Evolutionary conservation across 2,113 vertebrate species (phyloP).

Genomic region (Psettodes erumei): DNA sequence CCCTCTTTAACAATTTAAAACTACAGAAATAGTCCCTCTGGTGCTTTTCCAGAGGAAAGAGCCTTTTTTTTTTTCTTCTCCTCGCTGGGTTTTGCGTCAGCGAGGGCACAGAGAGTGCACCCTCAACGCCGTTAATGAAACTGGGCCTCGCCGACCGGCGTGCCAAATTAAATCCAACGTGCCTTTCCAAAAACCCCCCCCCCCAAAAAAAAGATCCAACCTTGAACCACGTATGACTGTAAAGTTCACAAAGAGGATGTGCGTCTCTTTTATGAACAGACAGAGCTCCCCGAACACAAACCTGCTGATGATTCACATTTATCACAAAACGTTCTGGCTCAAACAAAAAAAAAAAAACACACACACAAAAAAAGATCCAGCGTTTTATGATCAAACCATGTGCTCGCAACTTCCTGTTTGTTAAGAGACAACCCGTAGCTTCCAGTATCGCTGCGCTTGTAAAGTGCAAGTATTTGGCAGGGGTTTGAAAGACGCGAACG

Average conservation of each 20-base stretch:
- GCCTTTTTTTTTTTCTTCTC: conserved; percentile 60
- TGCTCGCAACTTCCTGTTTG: conserved; percentile 49
- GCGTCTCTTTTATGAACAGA: conserved; percentile 31
- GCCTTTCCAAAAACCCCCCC: conserved; percentile 53
- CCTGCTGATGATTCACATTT: conserved; percentile 26
- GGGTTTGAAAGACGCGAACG: conserved; percentile 39
- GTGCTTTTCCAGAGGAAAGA: conserved; percentile 76
- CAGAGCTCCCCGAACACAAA: conserved; percentile 24
- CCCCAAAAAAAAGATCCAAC: conserved; percentile 42
- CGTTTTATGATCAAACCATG: conserved; percentile 22
- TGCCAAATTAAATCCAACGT: conserved; percentile 49
- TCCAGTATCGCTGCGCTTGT: conserved; percentile 36
- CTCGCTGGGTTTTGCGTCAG: conserved; percentile 75
- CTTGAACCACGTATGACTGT: conserved; percentile 54
- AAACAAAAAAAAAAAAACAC: too few relatives aligned
- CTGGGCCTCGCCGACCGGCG: conserved; percentile 41
- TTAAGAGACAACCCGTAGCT: conserved; percentile 39
- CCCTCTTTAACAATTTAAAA: conserved; percentile 75
- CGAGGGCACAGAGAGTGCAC: conserved; percentile 73
- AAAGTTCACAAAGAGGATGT: conserved; percentile 56
- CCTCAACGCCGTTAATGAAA: conserved; percentile 62
- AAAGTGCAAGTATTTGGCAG: conserved; percentile 56
- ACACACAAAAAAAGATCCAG: neutral
- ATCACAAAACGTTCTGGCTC: conserved; percentile 48
- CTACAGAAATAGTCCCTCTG: conserved; percentile 77